Base-by-base conservation (phyloP, 2,113 vertebrate species). In the Phycodurus eques region DNA sequence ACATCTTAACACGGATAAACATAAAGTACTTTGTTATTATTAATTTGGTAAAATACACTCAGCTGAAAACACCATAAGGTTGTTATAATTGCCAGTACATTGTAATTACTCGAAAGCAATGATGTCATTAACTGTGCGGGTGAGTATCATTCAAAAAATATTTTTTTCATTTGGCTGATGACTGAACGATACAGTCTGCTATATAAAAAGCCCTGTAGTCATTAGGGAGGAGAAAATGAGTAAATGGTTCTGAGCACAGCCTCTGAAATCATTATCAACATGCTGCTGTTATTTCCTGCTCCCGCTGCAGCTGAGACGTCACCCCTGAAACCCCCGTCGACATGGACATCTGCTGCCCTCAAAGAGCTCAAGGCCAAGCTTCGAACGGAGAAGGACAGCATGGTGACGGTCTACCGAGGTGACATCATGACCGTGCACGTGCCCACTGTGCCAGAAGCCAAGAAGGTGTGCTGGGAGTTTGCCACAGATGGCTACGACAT, bases 401-500 rank as follows among this genome's bases (percentile, higher is more conserved):
- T 94, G 80, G 94, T 99, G 92, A 96, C 95, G 22, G 94, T 99
- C 78, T 96, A 96, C 77, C 91, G 97, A 49, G 98, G 98, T 0
- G 96, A 99, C 79, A 96, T 99, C 67, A 95, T 98, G 92, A 98
- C 97, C 0, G 94, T 99, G 62, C 92, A 95, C 0, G 96, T 99
- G 47, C 98, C 98, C 68, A 98, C 96, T 2, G 93, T 96, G 57
- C 96, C 96, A 0, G 94, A 98, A 63, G 96, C 95, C 63, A 97
- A 95, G 79, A 94, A 92, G 11, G 93, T 99, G 74, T 98, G 96
- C 91, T 99, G 98, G 98, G 98, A 99, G 88, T 99, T 98, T 74
- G 96, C 96, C 1, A 99, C 98, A 0, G 98, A 99, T 7, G 92
- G 95, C 82, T 99, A 99, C 0, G 98, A 99, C 88, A 97, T 99